Evolutionary conservation across 23 tunicate species (phyloP).

Genomic region (Styela clava): DNA sequence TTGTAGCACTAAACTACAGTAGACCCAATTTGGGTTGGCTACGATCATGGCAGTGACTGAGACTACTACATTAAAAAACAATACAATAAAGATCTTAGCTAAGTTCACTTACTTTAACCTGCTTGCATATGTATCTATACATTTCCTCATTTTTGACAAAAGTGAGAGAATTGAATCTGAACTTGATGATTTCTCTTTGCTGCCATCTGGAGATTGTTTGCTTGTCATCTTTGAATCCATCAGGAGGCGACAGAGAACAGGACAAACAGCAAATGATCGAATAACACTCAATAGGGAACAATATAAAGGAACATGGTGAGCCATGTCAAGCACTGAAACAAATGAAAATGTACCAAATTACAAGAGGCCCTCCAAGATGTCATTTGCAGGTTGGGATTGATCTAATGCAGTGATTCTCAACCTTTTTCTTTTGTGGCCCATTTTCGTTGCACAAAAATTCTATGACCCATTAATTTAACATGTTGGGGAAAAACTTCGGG

Average conservation of each 20-base stretch:
- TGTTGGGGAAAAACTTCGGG: too few species aligned
- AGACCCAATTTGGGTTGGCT: too few species aligned
- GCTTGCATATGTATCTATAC: conserved; percentile 27
- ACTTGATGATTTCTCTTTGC: background rate
- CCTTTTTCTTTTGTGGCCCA: too few species aligned
- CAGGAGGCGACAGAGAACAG: conserved; percentile 27
- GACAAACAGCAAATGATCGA: conserved; percentile 28
- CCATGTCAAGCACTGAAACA: conserved; percentile 18
- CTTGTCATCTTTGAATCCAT: background rate
- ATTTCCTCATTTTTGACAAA: conserved; percentile 22
- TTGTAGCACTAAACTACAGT: too few species aligned
- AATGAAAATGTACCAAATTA: background rate
- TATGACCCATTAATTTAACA: too few species aligned
- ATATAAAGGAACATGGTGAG: conserved; percentile 19
- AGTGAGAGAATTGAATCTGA: conserved; percentile 15
- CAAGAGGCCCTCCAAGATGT: too few species aligned
- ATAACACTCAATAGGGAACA: conserved; percentile 11
- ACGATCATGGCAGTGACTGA: too few species aligned
- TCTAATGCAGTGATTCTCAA: too few species aligned
- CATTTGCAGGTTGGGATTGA: background rate
- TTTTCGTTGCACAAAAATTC: too few species aligned
- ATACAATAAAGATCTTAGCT: too few species aligned
- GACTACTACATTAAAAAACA: too few species aligned
- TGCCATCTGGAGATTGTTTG: background rate
- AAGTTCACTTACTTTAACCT: conserved; percentile 10